Evolutionary conservation across 1,140 invertebrate genomes (phyloP), one percentile per base, ranked within the genome.

Genomic region (Halyomorpha halys): DNA sequence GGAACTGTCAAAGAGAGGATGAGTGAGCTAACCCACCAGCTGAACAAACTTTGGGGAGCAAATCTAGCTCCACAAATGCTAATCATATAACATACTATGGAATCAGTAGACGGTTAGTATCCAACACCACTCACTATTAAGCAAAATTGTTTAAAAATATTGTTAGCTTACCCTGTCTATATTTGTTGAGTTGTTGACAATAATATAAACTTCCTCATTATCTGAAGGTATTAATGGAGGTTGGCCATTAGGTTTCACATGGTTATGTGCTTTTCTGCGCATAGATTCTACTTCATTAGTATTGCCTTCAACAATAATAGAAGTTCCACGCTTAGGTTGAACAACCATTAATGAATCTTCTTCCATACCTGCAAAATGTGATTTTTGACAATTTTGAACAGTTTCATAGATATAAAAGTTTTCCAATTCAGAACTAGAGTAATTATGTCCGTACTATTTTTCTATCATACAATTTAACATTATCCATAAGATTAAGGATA

Each of bases 141-240:
- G 8, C 8, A 30, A 30, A 30, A 30, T 3, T 4, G 3, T 30
- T 3, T 30, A 30, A 30, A 4, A 3, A 30, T 30, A 30, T 4
- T 30, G 1, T 39, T 3, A 39, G 34, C 51, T 63, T 54, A 60
- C 59, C 49, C 39, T 65, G 64, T 39, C 34, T 62, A 76, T 68
- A 25, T 73, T 74, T 44, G 71, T 75, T 5, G 72, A 67, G 3
- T 68, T 74, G 60, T 70, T 72, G 6, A 72, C 72, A 9, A 70
- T 68, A 45, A 72, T 72, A 44, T 65, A 71, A 9, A 72, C 69
- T 59, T 72, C 70, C n/a, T 71, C 68, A 23, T 65, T 47, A 47
- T 71, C 69, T 27, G 63, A 3, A 21, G 61, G 49, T 11, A 62
- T 66, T 9, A 67, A 16, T 15, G 60, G 62, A 39, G 68, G 66